A percentile compares a stretch with the other conserved stretches of the same genome.
These are phyloP conservation scores for Phrynosoma platyrhinos DNA, from an alignment of 2,113 vertebrate species.

Conservation along the genomic window DNA sequence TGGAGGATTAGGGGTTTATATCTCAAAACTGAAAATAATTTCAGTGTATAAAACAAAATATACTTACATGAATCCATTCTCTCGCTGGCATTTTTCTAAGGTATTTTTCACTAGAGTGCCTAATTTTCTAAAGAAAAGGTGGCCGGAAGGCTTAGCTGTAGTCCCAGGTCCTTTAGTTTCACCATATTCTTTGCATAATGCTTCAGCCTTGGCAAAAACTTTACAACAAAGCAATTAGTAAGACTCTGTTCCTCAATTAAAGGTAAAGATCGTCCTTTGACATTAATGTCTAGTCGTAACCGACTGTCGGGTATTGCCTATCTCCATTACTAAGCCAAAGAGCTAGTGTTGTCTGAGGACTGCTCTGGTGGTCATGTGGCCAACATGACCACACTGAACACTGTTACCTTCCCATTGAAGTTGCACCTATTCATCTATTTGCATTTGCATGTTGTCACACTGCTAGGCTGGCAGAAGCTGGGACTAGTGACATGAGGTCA, in stretches of 20 bases:
- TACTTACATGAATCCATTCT: conserved; percentile 98
- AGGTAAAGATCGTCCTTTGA: too few relatives aligned
- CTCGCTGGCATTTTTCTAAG: conserved; percentile 94
- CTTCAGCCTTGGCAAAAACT: conserved; percentile 93
- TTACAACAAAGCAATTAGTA: conserved; percentile 39
- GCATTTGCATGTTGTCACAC: too few relatives aligned
- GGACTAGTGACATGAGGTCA: too few relatives aligned
- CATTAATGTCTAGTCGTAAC: too few relatives aligned
- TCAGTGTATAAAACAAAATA: neutral
- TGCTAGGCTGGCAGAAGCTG: too few relatives aligned
- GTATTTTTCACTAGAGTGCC: conserved; percentile 91
- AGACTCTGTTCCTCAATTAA: neutral
- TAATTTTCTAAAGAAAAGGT: conserved; percentile 95
- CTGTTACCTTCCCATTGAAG: too few relatives aligned
- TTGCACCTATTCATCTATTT: too few relatives aligned
- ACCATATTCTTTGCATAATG: conserved; percentile 95
- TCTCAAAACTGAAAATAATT: neutral
- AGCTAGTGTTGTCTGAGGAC: too few relatives aligned
- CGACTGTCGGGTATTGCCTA: too few relatives aligned
- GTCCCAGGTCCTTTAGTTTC: conserved; percentile 95
- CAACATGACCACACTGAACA: too few relatives aligned
- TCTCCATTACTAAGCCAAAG: too few relatives aligned
- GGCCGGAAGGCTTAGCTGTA: conserved; percentile 94
- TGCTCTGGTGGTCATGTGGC: too few relatives aligned
- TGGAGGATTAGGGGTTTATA: neutral